A percentile compares a stretch with the other conserved stretches of the same genome.
Conservation (phyloP, 1,140 invertebrate species). For the Dinoponera quadriceps region DNA sequence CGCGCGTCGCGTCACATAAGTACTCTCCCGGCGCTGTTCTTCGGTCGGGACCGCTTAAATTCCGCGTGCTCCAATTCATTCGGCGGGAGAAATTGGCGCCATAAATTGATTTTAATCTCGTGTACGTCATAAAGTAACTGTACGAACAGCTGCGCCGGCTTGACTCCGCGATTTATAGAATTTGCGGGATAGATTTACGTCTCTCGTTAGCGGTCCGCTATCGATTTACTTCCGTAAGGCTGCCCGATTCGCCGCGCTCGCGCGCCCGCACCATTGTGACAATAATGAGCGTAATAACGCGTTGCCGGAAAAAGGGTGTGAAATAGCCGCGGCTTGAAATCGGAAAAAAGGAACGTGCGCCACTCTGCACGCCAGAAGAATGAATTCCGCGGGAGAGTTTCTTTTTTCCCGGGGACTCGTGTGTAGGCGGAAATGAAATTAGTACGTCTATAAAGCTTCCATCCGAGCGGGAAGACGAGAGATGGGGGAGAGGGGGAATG, state of each 20-base stretch:
- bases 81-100: conserved; percentile 65
- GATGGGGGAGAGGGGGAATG: not conserved
- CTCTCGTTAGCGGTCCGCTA: conserved; percentile 67
- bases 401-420: not conserved
- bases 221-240: conserved; percentile 62
- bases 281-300: conserved; percentile 39
- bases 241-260: not conserved
- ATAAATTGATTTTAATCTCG: conserved; percentile 78
- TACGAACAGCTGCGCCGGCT: conserved; percentile 70
- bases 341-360: not conserved
- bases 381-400: not conserved
- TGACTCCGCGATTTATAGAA: conserved; percentile 72
- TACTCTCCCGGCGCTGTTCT: conserved; percentile 38
- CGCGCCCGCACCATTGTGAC: conserved; percentile 10
- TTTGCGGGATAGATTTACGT: conserved; percentile 72
- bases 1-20: conserved; percentile 30
- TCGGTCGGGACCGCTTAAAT: conserved; percentile 36
- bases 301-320: not conserved
- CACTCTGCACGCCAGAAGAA: not conserved
- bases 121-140: conserved; percentile 75
- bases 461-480: not conserved
- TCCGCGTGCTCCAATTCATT: conserved; percentile 49
- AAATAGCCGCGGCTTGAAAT: not conserved
- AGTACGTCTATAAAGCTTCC: not conserved
- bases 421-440: not conserved